Evolutionary conservation across 2,797 vertebrate genomes (phyloP).

Genomic region (Acrossocheilus wenchowensis): DNA sequence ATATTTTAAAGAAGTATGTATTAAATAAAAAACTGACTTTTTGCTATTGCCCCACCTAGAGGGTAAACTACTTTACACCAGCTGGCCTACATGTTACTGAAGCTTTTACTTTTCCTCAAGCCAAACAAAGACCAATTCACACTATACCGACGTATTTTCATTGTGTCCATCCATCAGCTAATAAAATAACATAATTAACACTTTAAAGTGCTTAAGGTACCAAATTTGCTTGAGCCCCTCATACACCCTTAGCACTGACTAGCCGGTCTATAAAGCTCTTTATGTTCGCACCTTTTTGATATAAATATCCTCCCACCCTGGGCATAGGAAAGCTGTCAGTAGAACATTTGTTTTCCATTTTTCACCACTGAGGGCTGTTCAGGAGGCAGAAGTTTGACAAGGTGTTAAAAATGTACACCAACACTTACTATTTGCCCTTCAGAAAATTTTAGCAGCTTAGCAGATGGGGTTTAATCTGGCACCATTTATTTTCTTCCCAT

Average conservation of each 20-base stretch:
- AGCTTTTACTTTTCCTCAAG: constrained; percentile 40
- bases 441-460: constrained; percentile 75
- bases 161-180: constrained; percentile 46
- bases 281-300: constrained; percentile 83
- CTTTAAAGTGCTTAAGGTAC: constrained; percentile 68
- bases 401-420: constrained; percentile 78
- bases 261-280: constrained; percentile 76
- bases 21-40: background rate
- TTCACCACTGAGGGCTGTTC: constrained; percentile 92
- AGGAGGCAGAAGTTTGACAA: constrained; percentile 78
- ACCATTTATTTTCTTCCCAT: constrained; percentile 64
- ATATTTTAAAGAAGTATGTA: background rate
- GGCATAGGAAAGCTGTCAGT: constrained; percentile 96
- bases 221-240: constrained; percentile 55
- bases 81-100: constrained; percentile 4
- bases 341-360: constrained; percentile 99
- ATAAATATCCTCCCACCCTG: constrained; percentile 90
- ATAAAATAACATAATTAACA: constrained; percentile 68
- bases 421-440: constrained; percentile 81
- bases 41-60: constrained; percentile 27
- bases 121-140: constrained; percentile 55
- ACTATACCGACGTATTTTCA: constrained; percentile 40
- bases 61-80: constrained; percentile 21
- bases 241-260: constrained; percentile 65
- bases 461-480: constrained; percentile 78